phyloP scores from a whole-genome alignment of 1,140 invertebrate species.

The Drosophila pachea region DNA sequence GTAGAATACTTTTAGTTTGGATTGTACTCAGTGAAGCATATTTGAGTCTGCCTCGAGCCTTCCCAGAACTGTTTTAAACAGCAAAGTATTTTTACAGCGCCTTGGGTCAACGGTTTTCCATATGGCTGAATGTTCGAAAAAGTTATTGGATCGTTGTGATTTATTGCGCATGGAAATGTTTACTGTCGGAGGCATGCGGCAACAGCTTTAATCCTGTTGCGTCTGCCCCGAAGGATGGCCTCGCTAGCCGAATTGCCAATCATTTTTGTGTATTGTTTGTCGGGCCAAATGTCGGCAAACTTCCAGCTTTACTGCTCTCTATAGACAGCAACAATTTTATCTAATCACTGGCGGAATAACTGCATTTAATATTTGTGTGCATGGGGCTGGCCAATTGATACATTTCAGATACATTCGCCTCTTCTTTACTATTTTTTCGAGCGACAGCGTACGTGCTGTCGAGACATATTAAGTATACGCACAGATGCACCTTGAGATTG shows the following conservation, averaged over 20 bases:
- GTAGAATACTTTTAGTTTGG: conserved; percentile 23
- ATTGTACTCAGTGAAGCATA: conserved; percentile 15
- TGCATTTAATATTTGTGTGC: too few relatives aligned
- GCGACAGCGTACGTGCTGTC: too few relatives aligned
- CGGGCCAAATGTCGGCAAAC: conserved; percentile 16
- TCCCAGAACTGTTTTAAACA: conserved; percentile 47
- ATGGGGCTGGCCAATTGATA: too few relatives aligned
- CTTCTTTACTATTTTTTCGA: too few relatives aligned
- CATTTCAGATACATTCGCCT: too few relatives aligned
- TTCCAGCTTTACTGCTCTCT: neutral
- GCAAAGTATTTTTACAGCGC: conserved; percentile 26
- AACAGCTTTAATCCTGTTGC: conserved; percentile 30
- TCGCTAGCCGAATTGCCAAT: conserved; percentile 47
- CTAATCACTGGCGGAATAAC: too few relatives aligned
- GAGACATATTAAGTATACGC: too few relatives aligned
- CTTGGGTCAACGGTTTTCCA: conserved; percentile 40
- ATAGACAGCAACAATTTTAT: too few relatives aligned
- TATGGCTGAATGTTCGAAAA: conserved; percentile 27
- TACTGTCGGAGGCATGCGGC: conserved; percentile 4
- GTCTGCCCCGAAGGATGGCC: conserved; percentile 26
- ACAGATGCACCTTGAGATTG: too few relatives aligned
- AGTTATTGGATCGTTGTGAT: conserved; percentile 50
- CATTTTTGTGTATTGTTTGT: conserved; percentile 23
- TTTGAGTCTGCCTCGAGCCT: neutral
- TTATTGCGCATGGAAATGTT: conserved; percentile 50